phyloP scores from a whole-genome alignment of 2,113 vertebrate species.

The Pampusana beccarii region DNA sequence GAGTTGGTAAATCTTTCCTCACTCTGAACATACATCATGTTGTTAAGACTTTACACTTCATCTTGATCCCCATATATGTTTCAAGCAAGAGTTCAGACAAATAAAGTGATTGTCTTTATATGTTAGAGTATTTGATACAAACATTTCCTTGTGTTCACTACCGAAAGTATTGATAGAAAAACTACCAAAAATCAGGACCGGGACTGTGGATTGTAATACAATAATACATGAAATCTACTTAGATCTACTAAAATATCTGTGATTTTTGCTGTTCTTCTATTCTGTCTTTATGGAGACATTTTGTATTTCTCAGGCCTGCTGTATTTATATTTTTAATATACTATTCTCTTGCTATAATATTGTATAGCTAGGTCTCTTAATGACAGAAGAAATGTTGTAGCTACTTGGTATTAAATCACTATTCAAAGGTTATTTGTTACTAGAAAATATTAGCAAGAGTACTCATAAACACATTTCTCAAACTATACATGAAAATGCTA shows the following conservation, averaged over 20 bases:
- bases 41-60: neutral
- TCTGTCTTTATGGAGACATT: neutral
- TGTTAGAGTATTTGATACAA: neutral
- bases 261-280: neutral
- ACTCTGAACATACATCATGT: neutral
- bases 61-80: neutral
- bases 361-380: neutral
- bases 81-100: neutral
- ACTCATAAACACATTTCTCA: neutral
- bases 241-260: neutral
- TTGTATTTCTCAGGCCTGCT: neutral
- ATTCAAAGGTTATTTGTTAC: conserved; percentile 1
- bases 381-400: neutral
- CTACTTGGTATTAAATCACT: neutral
- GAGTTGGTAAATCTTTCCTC: conserved; percentile 19
- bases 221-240: neutral
- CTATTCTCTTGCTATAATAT: neutral
- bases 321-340: neutral
- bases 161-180: neutral
- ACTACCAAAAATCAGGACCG: neutral
- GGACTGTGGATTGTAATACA: neutral
- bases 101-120: neutral
- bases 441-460: neutral
- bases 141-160: neutral
- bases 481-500: neutral